Evolutionary conservation across 2,797 vertebrate species (phyloP).

Genomic region (Pempheris klunzingeri): DNA sequence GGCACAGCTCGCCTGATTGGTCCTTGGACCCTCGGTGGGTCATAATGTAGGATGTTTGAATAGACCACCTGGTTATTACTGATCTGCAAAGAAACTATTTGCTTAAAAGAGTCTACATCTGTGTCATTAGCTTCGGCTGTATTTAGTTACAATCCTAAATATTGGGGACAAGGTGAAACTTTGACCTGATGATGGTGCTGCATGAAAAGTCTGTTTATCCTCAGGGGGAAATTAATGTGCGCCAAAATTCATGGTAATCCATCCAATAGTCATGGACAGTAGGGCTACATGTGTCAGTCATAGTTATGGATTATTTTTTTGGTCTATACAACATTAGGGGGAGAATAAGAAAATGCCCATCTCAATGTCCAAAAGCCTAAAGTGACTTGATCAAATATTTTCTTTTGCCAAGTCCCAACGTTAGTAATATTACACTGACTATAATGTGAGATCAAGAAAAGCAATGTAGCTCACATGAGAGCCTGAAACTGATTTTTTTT

Average conservation of each 20-base stretch:
- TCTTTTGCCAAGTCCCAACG: neutral
- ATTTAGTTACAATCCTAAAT: too few species aligned
- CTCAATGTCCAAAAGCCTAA: neutral
- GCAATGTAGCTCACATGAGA: neutral
- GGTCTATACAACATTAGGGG: neutral
- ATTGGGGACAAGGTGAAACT: too few species aligned
- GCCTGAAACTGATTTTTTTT: too few species aligned
- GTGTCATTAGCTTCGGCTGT: neutral
- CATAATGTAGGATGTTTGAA: constrained; percentile 76
- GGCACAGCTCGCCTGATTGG: constrained; percentile 66
- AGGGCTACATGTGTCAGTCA: too few species aligned
- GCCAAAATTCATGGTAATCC: neutral
- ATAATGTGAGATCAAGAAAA: too few species aligned
- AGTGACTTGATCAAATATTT: neutral
- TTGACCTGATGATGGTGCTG: neutral
- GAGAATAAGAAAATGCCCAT: neutral
- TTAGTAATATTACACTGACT: too few species aligned
- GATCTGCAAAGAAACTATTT: constrained; percentile 56
- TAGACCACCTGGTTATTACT: constrained; percentile 74
- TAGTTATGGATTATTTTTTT: too few species aligned
- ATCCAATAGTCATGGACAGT: neutral
- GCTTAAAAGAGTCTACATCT: accelerated
- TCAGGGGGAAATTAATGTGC: neutral
- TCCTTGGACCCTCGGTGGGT: constrained; percentile 48
- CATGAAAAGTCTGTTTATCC: neutral